Conservation (phyloP, 2,797 vertebrate genomes). For the Gadopsis bispinosus region DNA sequence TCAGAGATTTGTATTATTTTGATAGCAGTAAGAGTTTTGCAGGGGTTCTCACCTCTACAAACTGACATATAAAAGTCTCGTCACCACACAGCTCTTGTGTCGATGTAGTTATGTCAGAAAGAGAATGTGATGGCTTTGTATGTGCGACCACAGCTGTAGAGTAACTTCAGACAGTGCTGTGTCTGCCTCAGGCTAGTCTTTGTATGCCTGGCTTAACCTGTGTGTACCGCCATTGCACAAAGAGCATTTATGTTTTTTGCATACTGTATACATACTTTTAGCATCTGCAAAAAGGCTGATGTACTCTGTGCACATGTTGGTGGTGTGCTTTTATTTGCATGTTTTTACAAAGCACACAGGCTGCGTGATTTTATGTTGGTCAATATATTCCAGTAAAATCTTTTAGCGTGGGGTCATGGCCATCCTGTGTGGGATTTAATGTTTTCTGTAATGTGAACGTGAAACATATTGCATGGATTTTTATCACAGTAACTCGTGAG, state of each 20-base stretch:
- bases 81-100: background rate
- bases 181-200: background rate
- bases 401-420: background rate
- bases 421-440: background rate
- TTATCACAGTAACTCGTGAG: background rate
- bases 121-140: slow-evolving; percentile 8
- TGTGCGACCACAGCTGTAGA: background rate
- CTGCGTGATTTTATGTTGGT: background rate
- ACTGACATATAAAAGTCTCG: background rate
- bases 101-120: background rate
- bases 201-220: slow-evolving; percentile 6
- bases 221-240: background rate
- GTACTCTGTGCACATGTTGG: background rate
- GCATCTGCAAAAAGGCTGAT: background rate
- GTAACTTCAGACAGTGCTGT: background rate
- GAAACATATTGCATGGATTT: background rate
- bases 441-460: background rate
- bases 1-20: too few relatives aligned
- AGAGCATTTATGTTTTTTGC: background rate
- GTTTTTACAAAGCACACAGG: background rate
- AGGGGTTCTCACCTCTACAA: too few relatives aligned
- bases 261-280: background rate
- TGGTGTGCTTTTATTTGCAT: background rate
- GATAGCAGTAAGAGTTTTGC: too few relatives aligned
- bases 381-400: background rate